phyloP scores from a whole-genome alignment of 1,140 invertebrate species.

The Saccostrea cuccullata region DNA sequence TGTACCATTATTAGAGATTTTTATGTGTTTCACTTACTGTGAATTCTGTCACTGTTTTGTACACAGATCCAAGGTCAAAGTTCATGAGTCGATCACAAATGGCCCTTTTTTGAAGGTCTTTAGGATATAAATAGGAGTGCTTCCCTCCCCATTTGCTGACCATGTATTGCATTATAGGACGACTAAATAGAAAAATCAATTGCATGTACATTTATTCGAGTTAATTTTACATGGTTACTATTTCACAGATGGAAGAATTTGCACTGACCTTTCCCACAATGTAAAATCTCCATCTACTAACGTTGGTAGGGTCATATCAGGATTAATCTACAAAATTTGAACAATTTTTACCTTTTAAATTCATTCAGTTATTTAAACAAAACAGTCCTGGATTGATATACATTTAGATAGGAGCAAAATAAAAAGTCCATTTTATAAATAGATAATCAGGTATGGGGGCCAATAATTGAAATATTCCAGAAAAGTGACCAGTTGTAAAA shows the following conservation, averaged over 20 bases:
- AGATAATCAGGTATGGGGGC: too few species aligned
- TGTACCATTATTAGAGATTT: neutral
- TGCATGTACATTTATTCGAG: neutral
- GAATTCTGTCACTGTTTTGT: slow-evolving; percentile 61
- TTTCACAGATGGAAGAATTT: neutral
- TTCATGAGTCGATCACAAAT: slow-evolving; percentile 72
- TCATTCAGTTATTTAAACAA: too few species aligned
- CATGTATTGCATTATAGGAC: slow-evolving; percentile 74
- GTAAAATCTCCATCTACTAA: slow-evolving; percentile 60
- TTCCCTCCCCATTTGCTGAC: slow-evolving; percentile 69
- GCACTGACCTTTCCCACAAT: slow-evolving; percentile 59
- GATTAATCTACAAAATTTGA: slow-evolving; percentile 54
- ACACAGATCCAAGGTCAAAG: slow-evolving; percentile 69
- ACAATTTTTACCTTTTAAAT: neutral
- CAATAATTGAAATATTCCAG: too few species aligned
- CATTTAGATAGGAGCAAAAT: too few species aligned
- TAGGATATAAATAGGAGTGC: slow-evolving; percentile 69
- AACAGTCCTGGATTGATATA: too few species aligned
- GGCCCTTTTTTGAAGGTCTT: slow-evolving; percentile 69
- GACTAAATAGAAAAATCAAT: slow-evolving; percentile 50
- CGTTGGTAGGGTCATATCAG: slow-evolving; percentile 60
- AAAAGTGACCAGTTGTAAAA: too few species aligned
- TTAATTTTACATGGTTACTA: neutral
- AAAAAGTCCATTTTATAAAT: too few species aligned
- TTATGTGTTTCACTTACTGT: slow-evolving; percentile 48